Evolutionary conservation across 1,140 invertebrate genomes (phyloP), one percentile per base, ranked within the genome.

Genomic region (Cyrtorhinus lividipennis): DNA sequence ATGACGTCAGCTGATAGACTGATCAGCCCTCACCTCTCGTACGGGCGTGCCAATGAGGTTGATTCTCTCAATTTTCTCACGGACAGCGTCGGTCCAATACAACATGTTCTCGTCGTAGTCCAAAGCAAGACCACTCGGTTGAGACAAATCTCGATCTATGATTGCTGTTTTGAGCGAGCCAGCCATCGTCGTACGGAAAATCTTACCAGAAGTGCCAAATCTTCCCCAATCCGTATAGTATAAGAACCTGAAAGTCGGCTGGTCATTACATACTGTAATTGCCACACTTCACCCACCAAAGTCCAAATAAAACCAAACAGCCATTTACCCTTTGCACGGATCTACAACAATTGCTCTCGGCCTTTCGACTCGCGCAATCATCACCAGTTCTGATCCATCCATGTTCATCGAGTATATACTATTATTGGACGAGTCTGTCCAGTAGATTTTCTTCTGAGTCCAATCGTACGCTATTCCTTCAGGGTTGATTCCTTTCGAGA

Each of bases 31-130:
- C 63, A 70, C 76, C 67, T 83, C 77, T 68, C 83, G 69, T 65
- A 81, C 78, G 15, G 79, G 82, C 5, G 58, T 61, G 1, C 95
- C 95, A 72, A 97, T 86, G 2, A 98, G 73, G 72, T 88, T 86
- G 0, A 90, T 88, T 20, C 93, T 76, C 78, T 99, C 96, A 66
- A 99, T 98, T 73, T 97, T 98, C 72, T 99, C 94, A 27, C 91
- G 77, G 0, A 95, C 89, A 0, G 95, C 94, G 75, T 99, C 96
- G 0, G 95, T 96, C 95, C 95, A 99, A 71, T 98, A 99, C 0
- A 99, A 74, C 79, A 91, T 93, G 20, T 85, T 80, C 23, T 97
- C 93, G 24, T 96, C 92, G 70, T 93, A 98, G 76, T 99, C 96
- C 27, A 98, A 90, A 0, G 94, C 90, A 22, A 99, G 75, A 23